These are phyloP conservation scores for Psittacula derbiana DNA, from an alignment of 2,797 vertebrate genomes.

Conservation along the genomic window DNA sequence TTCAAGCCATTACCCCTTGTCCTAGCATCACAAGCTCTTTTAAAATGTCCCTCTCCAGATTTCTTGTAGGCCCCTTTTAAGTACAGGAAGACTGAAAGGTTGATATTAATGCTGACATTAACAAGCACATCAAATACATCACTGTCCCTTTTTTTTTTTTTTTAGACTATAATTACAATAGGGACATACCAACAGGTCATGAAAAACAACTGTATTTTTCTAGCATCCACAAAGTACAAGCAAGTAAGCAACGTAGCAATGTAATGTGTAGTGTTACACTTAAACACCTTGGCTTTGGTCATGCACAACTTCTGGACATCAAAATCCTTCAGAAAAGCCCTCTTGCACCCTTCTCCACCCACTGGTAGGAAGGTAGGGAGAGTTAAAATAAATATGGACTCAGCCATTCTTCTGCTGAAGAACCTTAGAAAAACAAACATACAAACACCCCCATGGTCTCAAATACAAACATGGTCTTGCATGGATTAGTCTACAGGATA, in stretches of 20 bases:
- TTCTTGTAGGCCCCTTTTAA: not conserved
- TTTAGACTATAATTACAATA: not conserved
- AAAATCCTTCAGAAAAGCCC: not conserved
- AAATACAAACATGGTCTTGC: not conserved
- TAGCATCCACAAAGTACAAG: not conserved
- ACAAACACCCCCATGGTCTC: not conserved
- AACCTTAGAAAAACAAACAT: not conserved
- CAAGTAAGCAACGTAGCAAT: not conserved
- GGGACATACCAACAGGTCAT: not conserved
- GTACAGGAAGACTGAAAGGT: not conserved
- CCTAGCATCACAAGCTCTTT: too few relatives aligned
- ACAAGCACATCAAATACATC: not conserved
- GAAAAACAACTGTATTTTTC: not conserved
- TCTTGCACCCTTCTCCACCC: not conserved
- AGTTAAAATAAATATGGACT: not conserved
- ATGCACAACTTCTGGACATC: not conserved
- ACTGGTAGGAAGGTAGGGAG: not conserved
- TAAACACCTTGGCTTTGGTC: not conserved
- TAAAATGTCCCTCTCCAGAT: not conserved
- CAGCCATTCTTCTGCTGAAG: not conserved
- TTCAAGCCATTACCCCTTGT: too few relatives aligned
- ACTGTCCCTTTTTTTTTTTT: not conserved
- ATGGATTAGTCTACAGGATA: not conserved
- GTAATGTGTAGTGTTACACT: fast-evolving
- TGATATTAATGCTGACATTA: not conserved